A percentile compares a stretch with the other conserved stretches of the same genome.
Evolutionary conservation across 2,113 vertebrate genomes (phyloP).

Genomic region (Cryptomyrus ogoouensis): DNA sequence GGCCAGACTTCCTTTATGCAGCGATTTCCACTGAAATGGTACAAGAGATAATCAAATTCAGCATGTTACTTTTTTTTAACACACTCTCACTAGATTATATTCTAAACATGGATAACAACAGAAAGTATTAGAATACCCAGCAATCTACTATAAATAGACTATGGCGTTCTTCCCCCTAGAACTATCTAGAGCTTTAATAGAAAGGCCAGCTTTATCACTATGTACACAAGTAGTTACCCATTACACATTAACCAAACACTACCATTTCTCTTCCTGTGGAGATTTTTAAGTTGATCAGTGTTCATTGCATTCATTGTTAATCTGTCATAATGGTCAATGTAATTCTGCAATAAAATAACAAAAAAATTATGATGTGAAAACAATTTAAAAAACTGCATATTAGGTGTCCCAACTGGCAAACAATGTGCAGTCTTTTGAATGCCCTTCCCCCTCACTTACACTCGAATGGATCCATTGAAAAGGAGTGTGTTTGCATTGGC

Average conservation of each 20-base stretch:
- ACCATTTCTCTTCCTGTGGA: background rate
- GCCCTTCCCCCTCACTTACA: constrained; percentile 32
- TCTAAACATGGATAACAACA: background rate
- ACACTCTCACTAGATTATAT: background rate
- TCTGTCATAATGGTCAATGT: background rate
- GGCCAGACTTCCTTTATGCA: constrained; percentile 35
- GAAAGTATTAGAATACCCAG: background rate
- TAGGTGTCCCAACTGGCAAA: background rate
- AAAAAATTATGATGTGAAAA: background rate
- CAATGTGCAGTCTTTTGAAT: background rate
- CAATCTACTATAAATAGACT: background rate
- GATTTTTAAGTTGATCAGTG: background rate
- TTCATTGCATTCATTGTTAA: background rate
- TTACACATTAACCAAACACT: background rate
- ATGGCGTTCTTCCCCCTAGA: background rate
- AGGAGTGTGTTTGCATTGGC: constrained; percentile 30
- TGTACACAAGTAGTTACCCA: background rate
- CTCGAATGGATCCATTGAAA: constrained; percentile 35
- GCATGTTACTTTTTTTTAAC: background rate
- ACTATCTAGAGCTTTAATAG: background rate
- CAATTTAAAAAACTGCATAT: background rate
- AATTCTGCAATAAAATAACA: background rate
- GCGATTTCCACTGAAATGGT: background rate
- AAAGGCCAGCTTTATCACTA: background rate
- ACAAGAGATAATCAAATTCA: background rate